phyloP scores from a whole-genome alignment of 1,140 invertebrate genomes.

The Euschistus heros region DNA sequence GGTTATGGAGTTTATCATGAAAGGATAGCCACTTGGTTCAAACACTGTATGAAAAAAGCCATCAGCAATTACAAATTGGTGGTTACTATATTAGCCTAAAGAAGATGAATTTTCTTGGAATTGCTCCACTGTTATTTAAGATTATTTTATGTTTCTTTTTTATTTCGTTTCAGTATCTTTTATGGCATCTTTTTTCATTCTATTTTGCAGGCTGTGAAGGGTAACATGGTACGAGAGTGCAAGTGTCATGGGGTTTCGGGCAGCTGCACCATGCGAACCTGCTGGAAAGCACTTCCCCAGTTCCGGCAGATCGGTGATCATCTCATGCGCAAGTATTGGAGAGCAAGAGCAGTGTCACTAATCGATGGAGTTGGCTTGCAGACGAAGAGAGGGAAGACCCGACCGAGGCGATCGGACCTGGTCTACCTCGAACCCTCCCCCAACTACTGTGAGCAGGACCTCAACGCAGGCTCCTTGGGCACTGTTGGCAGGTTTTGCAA shows the following conservation, averaged over 20 bases:
- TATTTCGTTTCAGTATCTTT: too few relatives aligned
- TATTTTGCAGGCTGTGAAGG: conserved; percentile 70
- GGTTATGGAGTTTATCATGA: too few relatives aligned
- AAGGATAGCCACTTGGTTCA: too few relatives aligned
- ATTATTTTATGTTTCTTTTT: too few relatives aligned
- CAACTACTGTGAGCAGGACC: conserved; percentile 78
- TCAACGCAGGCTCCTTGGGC: conserved; percentile 63
- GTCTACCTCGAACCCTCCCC: conserved; percentile 85
- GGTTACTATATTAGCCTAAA: too few relatives aligned
- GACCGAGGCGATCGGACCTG: conserved; percentile 69
- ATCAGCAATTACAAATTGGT: too few relatives aligned
- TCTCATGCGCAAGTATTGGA: conserved; percentile 71
- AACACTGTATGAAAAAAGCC: too few relatives aligned
- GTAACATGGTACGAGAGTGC: conserved; percentile 71
- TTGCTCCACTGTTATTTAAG: too few relatives aligned
- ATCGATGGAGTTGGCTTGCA: not conserved
- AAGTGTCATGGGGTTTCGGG: conserved; percentile 96
- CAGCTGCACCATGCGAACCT: conserved; percentile 87
- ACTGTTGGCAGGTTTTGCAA: conserved; percentile 78
- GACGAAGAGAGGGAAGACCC: conserved; percentile 8
- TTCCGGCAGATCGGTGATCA: conserved; percentile 74
- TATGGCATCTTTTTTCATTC: too few relatives aligned
- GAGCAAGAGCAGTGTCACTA: conserved; percentile 56
- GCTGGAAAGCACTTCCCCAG: conserved; percentile 80
- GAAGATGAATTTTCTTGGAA: too few relatives aligned